phyloP scores from a whole-genome alignment of 2,113 vertebrate species.

The Otus sunia region DNA sequence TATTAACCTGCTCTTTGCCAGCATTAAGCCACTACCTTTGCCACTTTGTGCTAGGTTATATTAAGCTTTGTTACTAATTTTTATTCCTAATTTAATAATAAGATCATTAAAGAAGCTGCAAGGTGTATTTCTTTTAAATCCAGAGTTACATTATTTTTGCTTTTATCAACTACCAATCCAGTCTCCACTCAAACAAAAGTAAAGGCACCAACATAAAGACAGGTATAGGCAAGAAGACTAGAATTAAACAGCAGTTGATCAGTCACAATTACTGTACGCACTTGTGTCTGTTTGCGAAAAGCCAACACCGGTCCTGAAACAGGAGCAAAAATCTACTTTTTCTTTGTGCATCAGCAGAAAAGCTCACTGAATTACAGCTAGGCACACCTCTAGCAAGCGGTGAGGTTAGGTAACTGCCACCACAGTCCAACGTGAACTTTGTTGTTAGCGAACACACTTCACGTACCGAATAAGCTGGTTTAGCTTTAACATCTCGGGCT shows the following conservation, averaged over 20 bases:
- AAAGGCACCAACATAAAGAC: background rate
- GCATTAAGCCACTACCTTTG: background rate
- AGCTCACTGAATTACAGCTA: background rate
- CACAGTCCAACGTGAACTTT: accelerated
- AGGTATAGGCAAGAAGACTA: background rate
- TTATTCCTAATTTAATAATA: background rate
- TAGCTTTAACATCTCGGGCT: background rate
- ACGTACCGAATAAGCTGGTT: background rate
- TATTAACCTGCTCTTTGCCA: background rate
- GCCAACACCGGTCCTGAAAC: background rate
- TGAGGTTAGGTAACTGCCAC: background rate
- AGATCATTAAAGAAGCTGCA: background rate
- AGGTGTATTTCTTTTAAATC: background rate
- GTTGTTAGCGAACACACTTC: background rate
- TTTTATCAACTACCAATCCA: background rate
- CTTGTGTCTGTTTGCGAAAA: background rate
- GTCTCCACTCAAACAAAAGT: background rate
- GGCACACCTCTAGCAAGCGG: background rate
- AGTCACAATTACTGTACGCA: background rate
- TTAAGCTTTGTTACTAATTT: background rate
- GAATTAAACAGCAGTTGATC: background rate
- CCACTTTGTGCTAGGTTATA: background rate
- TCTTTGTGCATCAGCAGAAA: background rate
- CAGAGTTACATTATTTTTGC: background rate
- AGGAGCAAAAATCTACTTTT: background rate